Evolutionary conservation across 2,797 vertebrate genomes (phyloP), one percentile per base, ranked within the genome.

Genomic region (Columba guinea): DNA sequence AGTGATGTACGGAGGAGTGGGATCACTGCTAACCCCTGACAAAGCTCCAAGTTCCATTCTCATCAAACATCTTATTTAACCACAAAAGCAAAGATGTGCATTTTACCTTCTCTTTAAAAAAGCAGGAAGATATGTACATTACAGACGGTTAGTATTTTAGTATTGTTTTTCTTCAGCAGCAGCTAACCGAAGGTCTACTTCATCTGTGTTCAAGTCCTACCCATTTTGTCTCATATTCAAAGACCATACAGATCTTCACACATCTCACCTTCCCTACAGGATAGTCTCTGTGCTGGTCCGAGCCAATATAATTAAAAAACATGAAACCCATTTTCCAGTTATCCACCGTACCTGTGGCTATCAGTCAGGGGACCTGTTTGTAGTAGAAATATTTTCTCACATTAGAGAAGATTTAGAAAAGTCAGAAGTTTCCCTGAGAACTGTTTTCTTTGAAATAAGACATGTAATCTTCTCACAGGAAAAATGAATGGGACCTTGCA

Each of bases 1-100:
- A 46, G 55, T 75, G 91, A 78, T 27, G 84, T 90, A 93, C 84
- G 81, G 96, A 95, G 81, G 81, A 96, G 52, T 90, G 93, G 96
- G 94, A 96, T 95, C 67, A 37, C 28, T 87, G 55, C 92, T 96
- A 80, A 73, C 68, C 64, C 83, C 86, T 93, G 49, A 80, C 46
- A 90, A 84, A 79, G 35, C 58, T 77, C 73, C 58, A 73, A 11
- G 53, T 80, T 93, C 85, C 60, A 11, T 30, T 94, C 68, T 83
- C 53, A 83, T 86, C 73, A 19, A 76, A 51, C 9, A 5, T 65
- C 73, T 92, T 70, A 71, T 74, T 94, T 77, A 95, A 67, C 30
- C n/a, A 73, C 56, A 88, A 67, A 89, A 93, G 41, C 55, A 83
- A 95, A 85, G 53, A 60, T 39, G 30, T 59, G 20, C 24, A 34